Evolutionary conservation across 2,113 vertebrate genomes (phyloP).

Genomic region (Sphyrna mokarran): DNA sequence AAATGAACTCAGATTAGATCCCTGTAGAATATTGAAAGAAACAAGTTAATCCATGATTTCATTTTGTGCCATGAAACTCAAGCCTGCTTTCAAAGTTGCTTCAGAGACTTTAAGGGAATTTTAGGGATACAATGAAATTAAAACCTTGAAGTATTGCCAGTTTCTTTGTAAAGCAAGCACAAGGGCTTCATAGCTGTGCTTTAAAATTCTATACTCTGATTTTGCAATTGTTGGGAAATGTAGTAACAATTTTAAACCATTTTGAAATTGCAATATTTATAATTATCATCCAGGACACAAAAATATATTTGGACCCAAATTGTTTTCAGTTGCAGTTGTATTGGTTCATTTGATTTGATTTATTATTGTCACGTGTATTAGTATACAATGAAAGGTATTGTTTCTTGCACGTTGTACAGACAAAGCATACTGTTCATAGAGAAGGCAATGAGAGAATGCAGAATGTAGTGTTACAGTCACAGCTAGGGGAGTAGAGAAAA

Average conservation of each 20-base stretch:
- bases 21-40: conserved; percentile 9
- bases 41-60: conserved; percentile 17
- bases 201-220: neutral
- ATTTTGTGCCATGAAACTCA: neutral
- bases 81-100: neutral
- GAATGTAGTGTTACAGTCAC: no score
- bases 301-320: neutral
- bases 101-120: neutral
- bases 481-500: no score
- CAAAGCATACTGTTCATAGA: no score
- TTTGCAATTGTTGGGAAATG: neutral
- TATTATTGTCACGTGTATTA: no score
- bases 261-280: neutral
- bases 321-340: neutral
- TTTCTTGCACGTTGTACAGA: no score
- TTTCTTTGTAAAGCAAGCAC: neutral
- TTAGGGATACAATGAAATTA: conserved; percentile 5
- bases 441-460: no score
- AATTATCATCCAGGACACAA: neutral
- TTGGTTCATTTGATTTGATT: neutral
- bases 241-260: neutral
- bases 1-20: conserved; percentile 13
- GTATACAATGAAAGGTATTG: no score
- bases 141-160: neutral
- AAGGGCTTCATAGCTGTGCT: neutral